Percentiles rank a stretch among this genome's conserved stretches.
phyloP scores from a whole-genome alignment of 2,113 vertebrate genomes.

The Chitala chitala region DNA sequence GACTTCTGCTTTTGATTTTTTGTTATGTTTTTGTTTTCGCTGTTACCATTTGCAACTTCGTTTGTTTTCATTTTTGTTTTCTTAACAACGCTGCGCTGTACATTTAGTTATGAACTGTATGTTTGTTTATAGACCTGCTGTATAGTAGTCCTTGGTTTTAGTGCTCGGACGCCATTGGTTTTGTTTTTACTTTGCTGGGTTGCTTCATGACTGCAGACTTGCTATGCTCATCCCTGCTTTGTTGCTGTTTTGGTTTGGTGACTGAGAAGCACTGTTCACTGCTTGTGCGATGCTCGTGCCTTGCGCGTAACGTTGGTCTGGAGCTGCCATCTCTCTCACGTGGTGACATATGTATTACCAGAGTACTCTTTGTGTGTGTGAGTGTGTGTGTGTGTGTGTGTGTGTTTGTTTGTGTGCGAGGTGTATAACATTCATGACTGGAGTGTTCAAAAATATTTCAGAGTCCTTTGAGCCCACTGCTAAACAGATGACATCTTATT shows the following conservation, averaged over 20 bases:
- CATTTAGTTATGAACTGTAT: constrained; percentile 7
- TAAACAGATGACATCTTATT: too few species aligned
- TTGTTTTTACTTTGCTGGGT: not conserved
- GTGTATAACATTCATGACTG: too few species aligned
- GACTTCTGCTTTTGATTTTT: constrained; percentile 53
- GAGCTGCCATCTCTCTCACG: constrained; percentile 1
- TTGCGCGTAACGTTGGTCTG: constrained; percentile 51
- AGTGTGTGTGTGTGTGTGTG: not conserved
- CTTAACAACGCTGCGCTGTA: not conserved
- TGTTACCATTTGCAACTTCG: not conserved
- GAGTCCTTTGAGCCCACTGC: not conserved
- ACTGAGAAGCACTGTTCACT: constrained; percentile 47
- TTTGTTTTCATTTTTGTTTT: constrained; percentile 45
- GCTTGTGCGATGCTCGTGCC: constrained; percentile 60
- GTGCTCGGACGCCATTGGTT: not conserved
- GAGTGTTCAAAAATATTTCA: too few species aligned
- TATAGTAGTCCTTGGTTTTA: not conserved
- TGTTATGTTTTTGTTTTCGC: constrained; percentile 31
- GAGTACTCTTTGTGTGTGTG: not conserved
- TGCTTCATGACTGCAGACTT: constrained; percentile 45
- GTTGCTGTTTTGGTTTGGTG: constrained; percentile 20
- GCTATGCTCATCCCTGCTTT: constrained; percentile 65
- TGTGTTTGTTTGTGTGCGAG: too few species aligned
- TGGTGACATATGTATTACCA: not conserved
- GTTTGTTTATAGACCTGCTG: constrained; percentile 14